These are phyloP conservation scores for Natrix natrix DNA, from an alignment of 2,797 vertebrate species.

Conservation along the genomic window DNA sequence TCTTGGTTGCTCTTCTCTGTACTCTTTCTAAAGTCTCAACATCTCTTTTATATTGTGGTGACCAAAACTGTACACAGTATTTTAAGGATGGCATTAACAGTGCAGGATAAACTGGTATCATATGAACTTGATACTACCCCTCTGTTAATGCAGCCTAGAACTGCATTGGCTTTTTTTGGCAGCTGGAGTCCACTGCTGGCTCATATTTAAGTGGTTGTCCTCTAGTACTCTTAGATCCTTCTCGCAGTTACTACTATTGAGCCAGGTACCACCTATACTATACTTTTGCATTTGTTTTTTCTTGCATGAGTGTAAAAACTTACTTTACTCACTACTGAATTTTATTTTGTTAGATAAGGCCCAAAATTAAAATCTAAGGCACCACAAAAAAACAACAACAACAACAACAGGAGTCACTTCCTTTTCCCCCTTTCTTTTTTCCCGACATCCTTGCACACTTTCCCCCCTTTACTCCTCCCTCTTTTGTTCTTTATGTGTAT, in stretches of 20 bases:
- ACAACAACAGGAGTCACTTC: neutral
- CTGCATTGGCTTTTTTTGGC: too few relatives aligned
- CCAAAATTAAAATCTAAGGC: neutral
- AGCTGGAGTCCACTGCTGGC: too few relatives aligned
- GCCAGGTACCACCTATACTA: neutral
- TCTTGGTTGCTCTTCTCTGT: too few relatives aligned
- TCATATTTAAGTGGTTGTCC: neutral
- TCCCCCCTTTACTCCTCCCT: neutral
- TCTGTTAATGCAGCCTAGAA: too few relatives aligned
- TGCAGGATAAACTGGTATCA: too few relatives aligned
- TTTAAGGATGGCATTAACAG: too few relatives aligned
- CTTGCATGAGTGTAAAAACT: neutral
- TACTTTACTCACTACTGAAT: neutral
- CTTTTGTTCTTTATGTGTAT: neutral
- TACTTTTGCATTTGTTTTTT: neutral
- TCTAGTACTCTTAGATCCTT: too few relatives aligned
- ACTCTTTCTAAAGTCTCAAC: too few relatives aligned
- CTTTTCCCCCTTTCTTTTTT: neutral
- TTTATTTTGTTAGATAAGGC: neutral
- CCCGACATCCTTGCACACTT: neutral
- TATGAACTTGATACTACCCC: too few relatives aligned
- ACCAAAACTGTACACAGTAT: too few relatives aligned
- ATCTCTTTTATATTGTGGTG: too few relatives aligned
- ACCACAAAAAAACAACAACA: neutral
- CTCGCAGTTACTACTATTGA: too few relatives aligned